Evolutionary conservation across 2,113 vertebrate genomes (phyloP).

Genomic region (Eulemur macaco): DNA sequence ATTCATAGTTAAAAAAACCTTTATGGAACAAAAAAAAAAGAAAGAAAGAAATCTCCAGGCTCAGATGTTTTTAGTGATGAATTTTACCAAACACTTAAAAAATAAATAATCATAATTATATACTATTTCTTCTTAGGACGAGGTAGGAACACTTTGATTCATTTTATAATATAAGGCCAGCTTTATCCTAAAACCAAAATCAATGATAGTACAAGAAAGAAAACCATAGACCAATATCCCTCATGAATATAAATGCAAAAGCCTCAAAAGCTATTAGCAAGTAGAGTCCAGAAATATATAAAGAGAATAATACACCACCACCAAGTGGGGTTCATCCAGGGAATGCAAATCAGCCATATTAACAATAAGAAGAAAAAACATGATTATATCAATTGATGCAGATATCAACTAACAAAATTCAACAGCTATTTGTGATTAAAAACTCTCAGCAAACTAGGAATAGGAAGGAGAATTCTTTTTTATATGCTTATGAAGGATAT

Average conservation of each 20-base stretch:
- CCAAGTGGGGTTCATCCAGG: neutral
- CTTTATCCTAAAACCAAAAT: neutral
- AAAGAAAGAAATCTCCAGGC: no score
- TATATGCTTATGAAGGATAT: neutral
- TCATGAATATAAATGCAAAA: no score
- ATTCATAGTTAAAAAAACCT: no score
- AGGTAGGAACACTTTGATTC: no score
- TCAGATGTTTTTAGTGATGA: no score
- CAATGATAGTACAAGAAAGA: neutral
- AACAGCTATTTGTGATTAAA: neutral
- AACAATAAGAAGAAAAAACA: neutral
- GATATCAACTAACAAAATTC: neutral
- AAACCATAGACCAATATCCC: neutral
- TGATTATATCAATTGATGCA: neutral
- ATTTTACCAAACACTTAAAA: no score
- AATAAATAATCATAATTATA: no score
- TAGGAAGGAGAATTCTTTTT: neutral
- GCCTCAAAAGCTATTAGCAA: no score
- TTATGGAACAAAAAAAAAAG: no score
- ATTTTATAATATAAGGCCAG: neutral
- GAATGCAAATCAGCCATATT: neutral
- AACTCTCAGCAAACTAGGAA: neutral
- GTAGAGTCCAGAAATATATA: no score
- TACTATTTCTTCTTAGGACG: no score
- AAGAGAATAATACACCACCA: no score